Evolutionary conservation across 1,140 invertebrate genomes (phyloP), one percentile per base, ranked within the genome.

Genomic region (Leptopilina clavipes): DNA sequence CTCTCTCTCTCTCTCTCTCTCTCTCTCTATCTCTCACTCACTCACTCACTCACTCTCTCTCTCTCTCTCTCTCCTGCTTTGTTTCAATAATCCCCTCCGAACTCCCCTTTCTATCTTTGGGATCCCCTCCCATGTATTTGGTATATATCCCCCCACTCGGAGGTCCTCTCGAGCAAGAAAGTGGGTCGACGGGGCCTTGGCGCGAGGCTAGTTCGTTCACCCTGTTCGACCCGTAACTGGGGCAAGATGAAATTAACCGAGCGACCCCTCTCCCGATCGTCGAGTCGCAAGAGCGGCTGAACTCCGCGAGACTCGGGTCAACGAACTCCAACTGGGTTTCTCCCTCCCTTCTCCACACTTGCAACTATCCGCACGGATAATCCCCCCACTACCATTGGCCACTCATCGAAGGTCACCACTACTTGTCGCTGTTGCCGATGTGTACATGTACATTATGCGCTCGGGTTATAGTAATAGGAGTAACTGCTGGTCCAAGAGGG

Each of bases 201-300:
- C 89, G 89, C 87, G 88, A 89, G 88, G 88, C 89, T 90, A 89
- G 89, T 90, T 90, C 89, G 87, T 90, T 90, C 89, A 90, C 89
- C 89, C 89, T 86, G 86, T 86, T 85, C 87, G 88, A 83, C 88
- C 88, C 87, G 89, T 90, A 90, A 90, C 89, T 90, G 88, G 89
- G 89, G 89, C 89, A 90, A 90, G 89, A 90, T 90, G 89, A 90
- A 90, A 90, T 90, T 90, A 90, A 90, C 89, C 87, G 88, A 90
- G 85, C 84, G 79, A 76, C 79, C 79, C 80, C 74, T 79, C 81
- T 78, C 81, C 72, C 72, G 80, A 43, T 76, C 71, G n/a, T 40
- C 73, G 44, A 48, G 73, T 31, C 73, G 72, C 74, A 52, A 52
- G 70, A 78, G 76, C 78, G 59, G 77, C 78, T 75, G 80, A 79